Evolutionary conservation across 2,113 vertebrate species (phyloP).

Genomic region (Clarias batrachus): DNA sequence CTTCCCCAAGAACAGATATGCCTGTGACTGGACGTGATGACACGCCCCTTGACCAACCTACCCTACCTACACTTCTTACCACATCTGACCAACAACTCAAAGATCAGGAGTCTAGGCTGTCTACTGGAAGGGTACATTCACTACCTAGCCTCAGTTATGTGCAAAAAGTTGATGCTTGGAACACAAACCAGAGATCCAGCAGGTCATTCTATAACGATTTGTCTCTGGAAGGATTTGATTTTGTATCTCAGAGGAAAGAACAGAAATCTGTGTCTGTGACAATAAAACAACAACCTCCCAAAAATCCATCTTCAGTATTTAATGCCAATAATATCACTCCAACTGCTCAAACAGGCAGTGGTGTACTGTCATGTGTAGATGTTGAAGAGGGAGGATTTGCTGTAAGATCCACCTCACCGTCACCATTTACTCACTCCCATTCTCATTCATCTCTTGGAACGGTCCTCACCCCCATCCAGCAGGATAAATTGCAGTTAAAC

Average conservation of each 20-base stretch:
- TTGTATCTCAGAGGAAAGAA: constrained; percentile 60
- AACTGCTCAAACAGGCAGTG: background rate
- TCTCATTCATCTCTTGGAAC: constrained; percentile 64
- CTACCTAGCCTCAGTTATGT: constrained; percentile 75
- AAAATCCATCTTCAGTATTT: constrained; percentile 28
- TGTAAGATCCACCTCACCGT: constrained; percentile 46
- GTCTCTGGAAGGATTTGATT: constrained; percentile 59
- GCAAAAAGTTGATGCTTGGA: constrained; percentile 83
- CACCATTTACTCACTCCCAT: constrained; percentile 62
- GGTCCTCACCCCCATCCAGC: constrained; percentile 44
- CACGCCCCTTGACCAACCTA: background rate
- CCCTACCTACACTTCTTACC: background rate
- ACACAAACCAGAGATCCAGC: constrained; percentile 64
- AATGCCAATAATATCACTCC: background rate
- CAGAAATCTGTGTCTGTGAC: constrained; percentile 61
- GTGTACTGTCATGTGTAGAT: background rate
- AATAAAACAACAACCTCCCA: constrained; percentile 49
- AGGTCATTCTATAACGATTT: constrained; percentile 61
- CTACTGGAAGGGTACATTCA: constrained; percentile 56
- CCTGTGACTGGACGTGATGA: background rate
- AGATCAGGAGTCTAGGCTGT: constrained; percentile 15
- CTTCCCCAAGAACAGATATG: background rate
- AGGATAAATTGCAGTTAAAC: background rate
- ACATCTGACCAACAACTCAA: constrained; percentile 12
- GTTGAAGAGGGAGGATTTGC: background rate